phyloP scores from a whole-genome alignment of 2,797 vertebrate species.

The Vireo griseus region DNA sequence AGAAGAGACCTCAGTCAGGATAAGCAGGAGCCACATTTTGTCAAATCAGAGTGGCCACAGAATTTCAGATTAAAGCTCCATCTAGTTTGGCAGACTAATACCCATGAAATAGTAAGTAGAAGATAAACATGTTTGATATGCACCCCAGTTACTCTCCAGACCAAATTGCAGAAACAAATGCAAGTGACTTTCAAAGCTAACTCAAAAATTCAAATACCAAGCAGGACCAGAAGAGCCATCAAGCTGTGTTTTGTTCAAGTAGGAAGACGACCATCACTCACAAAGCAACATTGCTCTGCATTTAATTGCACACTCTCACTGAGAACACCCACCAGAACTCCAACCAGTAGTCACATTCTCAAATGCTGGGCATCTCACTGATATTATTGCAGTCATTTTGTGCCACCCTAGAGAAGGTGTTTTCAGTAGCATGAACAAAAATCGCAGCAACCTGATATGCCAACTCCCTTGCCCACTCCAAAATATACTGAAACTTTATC shows the following conservation, averaged over 20 bases:
- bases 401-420: neutral
- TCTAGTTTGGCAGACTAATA: neutral
- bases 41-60: neutral
- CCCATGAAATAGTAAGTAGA: neutral
- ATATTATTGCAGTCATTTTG: neutral
- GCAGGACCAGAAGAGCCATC: neutral
- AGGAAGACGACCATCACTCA: neutral
- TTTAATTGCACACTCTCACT: fast-evolving
- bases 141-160: neutral
- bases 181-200: neutral
- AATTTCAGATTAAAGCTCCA: neutral
- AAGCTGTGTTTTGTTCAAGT: neutral
- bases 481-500: neutral
- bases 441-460: neutral
- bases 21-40: neutral
- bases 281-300: neutral
- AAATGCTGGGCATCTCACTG: neutral
- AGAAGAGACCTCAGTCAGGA: neutral
- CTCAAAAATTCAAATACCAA: neutral
- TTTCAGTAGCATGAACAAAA: neutral
- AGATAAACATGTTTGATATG: neutral
- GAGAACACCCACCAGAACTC: neutral
- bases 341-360: neutral
- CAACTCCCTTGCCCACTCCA: neutral
- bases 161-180: neutral